Evolutionary conservation across 2,113 vertebrate species (phyloP).

Genomic region (Oreochromis spilurus): DNA sequence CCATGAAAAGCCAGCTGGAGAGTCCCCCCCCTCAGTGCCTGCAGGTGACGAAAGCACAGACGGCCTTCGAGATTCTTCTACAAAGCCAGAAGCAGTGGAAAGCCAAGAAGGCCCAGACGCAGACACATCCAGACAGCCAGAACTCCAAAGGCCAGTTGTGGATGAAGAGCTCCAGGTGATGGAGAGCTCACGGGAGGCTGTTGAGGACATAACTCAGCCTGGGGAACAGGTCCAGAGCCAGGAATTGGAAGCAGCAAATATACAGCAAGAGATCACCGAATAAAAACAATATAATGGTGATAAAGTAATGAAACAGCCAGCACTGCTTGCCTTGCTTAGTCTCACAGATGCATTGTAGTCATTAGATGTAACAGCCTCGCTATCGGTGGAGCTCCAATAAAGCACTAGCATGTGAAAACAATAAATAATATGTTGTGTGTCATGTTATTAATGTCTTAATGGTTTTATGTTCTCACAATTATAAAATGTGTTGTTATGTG

Average conservation of each 20-base stretch:
- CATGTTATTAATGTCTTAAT: background rate
- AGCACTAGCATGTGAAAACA: constrained; percentile 19
- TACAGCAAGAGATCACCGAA: constrained; percentile 18
- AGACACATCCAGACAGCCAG: background rate
- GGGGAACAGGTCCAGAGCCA: constrained; percentile 21
- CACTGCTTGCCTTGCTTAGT: background rate
- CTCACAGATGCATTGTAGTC: background rate
- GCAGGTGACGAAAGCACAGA: constrained; percentile 5
- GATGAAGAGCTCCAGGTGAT: constrained; percentile 13
- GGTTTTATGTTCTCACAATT: background rate
- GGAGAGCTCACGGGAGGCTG: background rate
- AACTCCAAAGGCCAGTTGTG: background rate
- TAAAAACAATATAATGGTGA: background rate
- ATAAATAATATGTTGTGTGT: background rate
- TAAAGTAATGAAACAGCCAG: background rate
- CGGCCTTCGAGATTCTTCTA: background rate
- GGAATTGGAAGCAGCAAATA: constrained; percentile 8
- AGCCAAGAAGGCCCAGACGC: background rate
- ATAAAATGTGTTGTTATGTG: background rate
- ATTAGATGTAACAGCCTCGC: background rate
- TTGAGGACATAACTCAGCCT: background rate
- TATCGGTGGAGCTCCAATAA: constrained; percentile 45
- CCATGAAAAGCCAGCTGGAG: constrained; percentile 9
- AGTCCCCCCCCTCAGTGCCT: background rate
- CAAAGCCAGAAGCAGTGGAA: background rate